Evolutionary conservation across 2,113 vertebrate genomes (phyloP).

Genomic region (Promerops cafer): DNA sequence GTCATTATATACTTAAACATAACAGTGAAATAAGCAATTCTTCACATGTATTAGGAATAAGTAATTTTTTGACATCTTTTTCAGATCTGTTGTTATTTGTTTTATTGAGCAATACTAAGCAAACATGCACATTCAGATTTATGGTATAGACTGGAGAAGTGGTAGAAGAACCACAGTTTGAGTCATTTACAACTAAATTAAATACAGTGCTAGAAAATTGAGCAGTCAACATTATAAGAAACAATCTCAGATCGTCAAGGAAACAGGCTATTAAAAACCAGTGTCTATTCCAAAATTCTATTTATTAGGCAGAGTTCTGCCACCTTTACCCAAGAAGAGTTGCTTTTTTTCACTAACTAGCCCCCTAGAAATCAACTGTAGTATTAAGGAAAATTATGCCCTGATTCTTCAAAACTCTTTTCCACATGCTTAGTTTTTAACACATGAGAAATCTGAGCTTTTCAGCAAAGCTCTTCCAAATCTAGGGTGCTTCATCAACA

Average conservation of each 20-base stretch:
- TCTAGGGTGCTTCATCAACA: background rate
- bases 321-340: background rate
- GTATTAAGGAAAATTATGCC: slow-evolving; percentile 3
- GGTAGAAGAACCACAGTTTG: background rate
- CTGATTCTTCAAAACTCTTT: slow-evolving; percentile 6
- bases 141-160: background rate
- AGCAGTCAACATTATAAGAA: background rate
- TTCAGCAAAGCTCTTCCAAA: background rate
- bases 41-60: slow-evolving; percentile 16
- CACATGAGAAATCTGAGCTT: background rate
- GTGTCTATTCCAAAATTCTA: background rate
- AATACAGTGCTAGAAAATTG: background rate
- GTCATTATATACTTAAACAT: slow-evolving; percentile 45
- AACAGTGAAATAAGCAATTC: slow-evolving; percentile 50
- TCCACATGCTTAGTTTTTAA: background rate
- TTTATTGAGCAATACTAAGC: slow-evolving; percentile 31
- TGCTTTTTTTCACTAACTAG: slow-evolving; percentile 4
- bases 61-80: slow-evolving; percentile 46
- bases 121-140: slow-evolving; percentile 34
- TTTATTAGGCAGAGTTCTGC: slow-evolving; percentile 6
- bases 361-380: background rate
- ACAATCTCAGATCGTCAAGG: background rate
- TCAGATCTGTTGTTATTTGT: slow-evolving; percentile 30
- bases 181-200: slow-evolving; percentile 29
- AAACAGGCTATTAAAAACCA: background rate